Percentiles rank a stretch among this genome's conserved stretches.
Conservation (phyloP, 2,797 vertebrate genomes). For the Chaetodon trifasciatus region DNA sequence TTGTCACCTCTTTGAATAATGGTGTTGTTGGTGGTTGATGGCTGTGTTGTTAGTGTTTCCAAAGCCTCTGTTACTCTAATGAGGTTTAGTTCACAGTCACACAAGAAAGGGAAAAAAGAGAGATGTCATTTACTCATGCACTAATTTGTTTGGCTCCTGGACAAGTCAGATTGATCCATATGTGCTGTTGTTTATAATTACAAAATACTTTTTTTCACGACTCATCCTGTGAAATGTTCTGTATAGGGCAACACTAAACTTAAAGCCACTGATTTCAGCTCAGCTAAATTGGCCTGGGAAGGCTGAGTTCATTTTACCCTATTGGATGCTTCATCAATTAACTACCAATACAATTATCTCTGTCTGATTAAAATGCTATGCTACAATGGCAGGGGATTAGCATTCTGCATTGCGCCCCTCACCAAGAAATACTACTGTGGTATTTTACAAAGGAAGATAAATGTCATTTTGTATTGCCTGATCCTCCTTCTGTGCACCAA, state of each 20-base stretch:
- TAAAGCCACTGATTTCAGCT: conserved; percentile 59
- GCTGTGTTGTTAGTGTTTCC: conserved; percentile 61
- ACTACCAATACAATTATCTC: conserved; percentile 77
- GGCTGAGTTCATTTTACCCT: conserved; percentile 72
- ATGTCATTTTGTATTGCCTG: conserved; percentile 73
- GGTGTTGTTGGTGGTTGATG: conserved; percentile 61
- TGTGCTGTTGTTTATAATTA: conserved; percentile 74
- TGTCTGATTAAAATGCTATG: conserved; percentile 75
- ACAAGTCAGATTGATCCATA: conserved; percentile 71
- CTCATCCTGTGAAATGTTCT: conserved; percentile 33
- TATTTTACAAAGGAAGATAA: conserved; percentile 77
- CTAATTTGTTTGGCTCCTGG: conserved; percentile 73
- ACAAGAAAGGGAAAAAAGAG: conserved; percentile 27
- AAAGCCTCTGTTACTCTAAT: conserved; percentile 67
- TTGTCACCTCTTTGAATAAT: conserved; percentile 69
- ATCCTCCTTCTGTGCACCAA: conserved; percentile 64
- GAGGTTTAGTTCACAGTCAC: conserved; percentile 68
- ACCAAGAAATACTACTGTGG: conserved; percentile 58
- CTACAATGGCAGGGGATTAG: conserved; percentile 69
- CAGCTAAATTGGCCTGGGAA: conserved; percentile 70
- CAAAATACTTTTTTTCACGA: conserved; percentile 72
- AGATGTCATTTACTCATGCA: conserved; percentile 58
- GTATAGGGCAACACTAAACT: conserved; percentile 47
- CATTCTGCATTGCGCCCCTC: conserved; percentile 51
- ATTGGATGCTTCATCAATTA: conserved; percentile 81